Conservation (phyloP, 2,888 invertebrate genomes). For the Chymomyza fuscimana region DNA sequence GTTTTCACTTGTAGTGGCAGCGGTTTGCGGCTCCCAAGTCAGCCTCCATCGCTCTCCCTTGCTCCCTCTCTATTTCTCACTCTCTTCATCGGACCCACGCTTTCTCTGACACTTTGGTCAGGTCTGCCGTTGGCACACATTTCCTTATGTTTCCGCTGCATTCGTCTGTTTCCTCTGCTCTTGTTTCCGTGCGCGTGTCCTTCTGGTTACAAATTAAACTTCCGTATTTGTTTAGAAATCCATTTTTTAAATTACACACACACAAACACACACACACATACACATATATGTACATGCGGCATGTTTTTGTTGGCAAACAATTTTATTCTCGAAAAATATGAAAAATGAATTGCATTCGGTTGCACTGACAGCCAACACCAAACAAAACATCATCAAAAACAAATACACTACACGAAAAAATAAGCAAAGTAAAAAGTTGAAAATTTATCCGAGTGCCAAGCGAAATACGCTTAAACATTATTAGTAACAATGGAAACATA, state of each 20-base stretch:
- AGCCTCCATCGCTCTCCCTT: background rate
- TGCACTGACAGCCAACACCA: constrained; percentile 46
- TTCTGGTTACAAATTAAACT: constrained; percentile 71
- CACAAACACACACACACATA: constrained; percentile 50
- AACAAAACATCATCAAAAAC: background rate
- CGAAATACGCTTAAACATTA: no score
- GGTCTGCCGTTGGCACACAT: constrained; percentile 68
- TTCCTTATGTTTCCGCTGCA: constrained; percentile 56
- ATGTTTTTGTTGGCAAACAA: constrained; percentile 17
- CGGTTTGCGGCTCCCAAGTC: constrained; percentile 53
- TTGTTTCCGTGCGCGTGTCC: constrained; percentile 50
- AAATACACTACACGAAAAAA: background rate
- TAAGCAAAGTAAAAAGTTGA: background rate
- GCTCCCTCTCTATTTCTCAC: background rate
- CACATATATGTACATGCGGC: no score
- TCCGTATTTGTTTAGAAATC: constrained; percentile 75
- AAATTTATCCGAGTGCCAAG: background rate
- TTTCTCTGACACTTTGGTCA: background rate
- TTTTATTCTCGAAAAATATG: constrained; percentile 51
- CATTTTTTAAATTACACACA: constrained; percentile 75
- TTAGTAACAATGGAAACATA: no score
- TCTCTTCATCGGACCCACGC: background rate
- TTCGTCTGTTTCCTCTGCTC: constrained; percentile 11
- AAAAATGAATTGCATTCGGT: constrained; percentile 67
- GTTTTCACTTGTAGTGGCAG: constrained; percentile 59